Evolutionary conservation across 1,140 invertebrate genomes (phyloP).

Genomic region (Cyclina sinensis): DNA sequence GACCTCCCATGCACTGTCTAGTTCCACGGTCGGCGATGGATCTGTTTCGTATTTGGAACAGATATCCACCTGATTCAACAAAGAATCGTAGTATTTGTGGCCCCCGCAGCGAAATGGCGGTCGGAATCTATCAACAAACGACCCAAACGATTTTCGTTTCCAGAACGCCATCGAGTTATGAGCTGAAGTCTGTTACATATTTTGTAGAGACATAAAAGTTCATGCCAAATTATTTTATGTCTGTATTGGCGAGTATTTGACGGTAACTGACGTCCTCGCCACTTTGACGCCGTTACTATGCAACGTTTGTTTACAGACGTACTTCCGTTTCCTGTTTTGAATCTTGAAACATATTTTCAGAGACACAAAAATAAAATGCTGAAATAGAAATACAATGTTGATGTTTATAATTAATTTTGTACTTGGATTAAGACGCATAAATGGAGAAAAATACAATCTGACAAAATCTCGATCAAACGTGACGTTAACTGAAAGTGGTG

Average conservation of each 20-base stretch:
- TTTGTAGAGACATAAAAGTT: no score
- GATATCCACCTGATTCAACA: background rate
- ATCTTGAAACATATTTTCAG: no score
- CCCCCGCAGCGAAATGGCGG: background rate
- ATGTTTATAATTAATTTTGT: no score
- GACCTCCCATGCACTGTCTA: background rate
- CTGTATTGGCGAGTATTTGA: background rate
- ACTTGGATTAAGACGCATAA: no score
- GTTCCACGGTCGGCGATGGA: background rate
- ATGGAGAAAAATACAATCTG: background rate
- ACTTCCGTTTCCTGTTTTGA: constrained; percentile 14
- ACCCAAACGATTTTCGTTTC: background rate
- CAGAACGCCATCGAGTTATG: background rate
- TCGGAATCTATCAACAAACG: background rate
- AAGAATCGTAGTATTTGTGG: constrained; percentile 12
- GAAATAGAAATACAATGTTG: no score
- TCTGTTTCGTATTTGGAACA: background rate
- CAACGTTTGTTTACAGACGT: background rate
- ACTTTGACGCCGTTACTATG: background rate
- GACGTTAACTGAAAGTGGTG: background rate
- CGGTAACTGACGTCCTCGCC: background rate
- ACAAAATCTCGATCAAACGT: background rate
- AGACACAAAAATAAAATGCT: no score
- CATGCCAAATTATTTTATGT: background rate
- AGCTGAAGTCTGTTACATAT: background rate